These are phyloP conservation scores for Apodemus speciosus DNA, from an alignment of 2,113 vertebrate species.

Conservation along the genomic window DNA sequence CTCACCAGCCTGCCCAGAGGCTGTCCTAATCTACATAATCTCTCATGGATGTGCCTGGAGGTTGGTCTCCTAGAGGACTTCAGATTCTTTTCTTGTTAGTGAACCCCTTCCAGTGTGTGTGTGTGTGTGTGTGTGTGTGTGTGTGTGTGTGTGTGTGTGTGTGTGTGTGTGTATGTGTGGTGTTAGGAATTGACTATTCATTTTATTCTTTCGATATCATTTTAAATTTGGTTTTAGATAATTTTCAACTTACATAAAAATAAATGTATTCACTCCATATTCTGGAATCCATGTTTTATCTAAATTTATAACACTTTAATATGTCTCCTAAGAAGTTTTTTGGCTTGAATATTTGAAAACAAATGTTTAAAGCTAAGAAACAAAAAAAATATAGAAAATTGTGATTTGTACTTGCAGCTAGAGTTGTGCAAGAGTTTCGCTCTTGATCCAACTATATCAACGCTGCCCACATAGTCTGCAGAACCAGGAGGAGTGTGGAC, in stretches of 20 bases:
- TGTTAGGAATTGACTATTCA: background rate
- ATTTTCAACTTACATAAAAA: slow-evolving; percentile 59
- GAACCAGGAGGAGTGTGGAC: background rate
- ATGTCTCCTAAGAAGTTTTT: slow-evolving; percentile 55
- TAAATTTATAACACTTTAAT: slow-evolving; percentile 61
- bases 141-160: background rate
- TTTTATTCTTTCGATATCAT: slow-evolving; percentile 31
- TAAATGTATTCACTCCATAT: slow-evolving; percentile 38
- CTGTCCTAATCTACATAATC: background rate
- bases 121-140: background rate
- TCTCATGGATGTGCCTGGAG: background rate
- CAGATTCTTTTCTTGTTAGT: background rate
- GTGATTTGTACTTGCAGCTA: background rate
- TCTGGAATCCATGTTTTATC: slow-evolving; percentile 54
- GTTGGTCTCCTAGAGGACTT: background rate
- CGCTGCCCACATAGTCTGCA: background rate
- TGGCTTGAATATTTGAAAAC: slow-evolving; percentile 56
- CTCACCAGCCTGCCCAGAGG: background rate
- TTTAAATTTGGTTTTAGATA: slow-evolving; percentile 49
- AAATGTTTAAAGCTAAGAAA: slow-evolving; percentile 9
- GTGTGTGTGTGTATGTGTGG: too few relatives aligned
- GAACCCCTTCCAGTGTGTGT: background rate
- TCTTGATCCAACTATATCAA: background rate
- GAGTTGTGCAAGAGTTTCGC: background rate
- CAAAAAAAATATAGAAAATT: slow-evolving; percentile 24